Evolutionary conservation across 64 coral and sea anemone genomes (phyloP), one percentile per base, ranked within the genome.

Genomic region (Stichodactyla mertensii): DNA sequence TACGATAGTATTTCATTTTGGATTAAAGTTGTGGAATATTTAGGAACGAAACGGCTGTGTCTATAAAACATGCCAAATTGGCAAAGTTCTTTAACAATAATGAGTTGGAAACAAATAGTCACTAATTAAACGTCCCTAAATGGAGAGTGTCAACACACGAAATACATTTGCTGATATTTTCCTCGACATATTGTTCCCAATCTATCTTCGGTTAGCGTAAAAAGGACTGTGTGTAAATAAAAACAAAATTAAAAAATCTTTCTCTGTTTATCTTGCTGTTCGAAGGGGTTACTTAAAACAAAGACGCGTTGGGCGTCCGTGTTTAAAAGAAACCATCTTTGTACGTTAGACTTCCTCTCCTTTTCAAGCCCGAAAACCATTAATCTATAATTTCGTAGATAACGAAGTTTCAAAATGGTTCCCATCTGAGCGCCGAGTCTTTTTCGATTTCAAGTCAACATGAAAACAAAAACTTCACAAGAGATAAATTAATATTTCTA

Each of bases 201-300:
- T 4, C 23, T 13, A 2, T 74, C 4, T 74, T 74, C 69, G 69
- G n/a, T 31, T 26, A 26, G 8, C 69, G 69, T 81, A 81, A 19
- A 71, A 81, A 81, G 51, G 54, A 53, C 78, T 10, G 23, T 54
- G 7, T 54, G 16, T 28, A 81, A 53, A 81, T 81, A 81, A 81
- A 55, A 9, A 53, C 20, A 55, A 81, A 81, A 81, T 81, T 81
- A 81, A 81, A 81, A 81, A 81, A 53, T 81, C 78, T 74, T 74
- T n/a, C 13, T 1, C 15, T 81, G 78, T 81, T 81, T 81, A 55
- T 28, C 7, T 81, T 81, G 78, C 16, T 81, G 78, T 81, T 81
- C 78, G 54, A 81, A 81, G 78, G 51, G 52, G 78, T 81, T 81
- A 81, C 78, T 81, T 81, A 16, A 52, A 20, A 81, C 78, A 81